These are phyloP conservation scores for Parazoanthus atlanticus DNA, from an alignment of 92 coral and sea anemone genomes.

Conservation along the genomic window DNA sequence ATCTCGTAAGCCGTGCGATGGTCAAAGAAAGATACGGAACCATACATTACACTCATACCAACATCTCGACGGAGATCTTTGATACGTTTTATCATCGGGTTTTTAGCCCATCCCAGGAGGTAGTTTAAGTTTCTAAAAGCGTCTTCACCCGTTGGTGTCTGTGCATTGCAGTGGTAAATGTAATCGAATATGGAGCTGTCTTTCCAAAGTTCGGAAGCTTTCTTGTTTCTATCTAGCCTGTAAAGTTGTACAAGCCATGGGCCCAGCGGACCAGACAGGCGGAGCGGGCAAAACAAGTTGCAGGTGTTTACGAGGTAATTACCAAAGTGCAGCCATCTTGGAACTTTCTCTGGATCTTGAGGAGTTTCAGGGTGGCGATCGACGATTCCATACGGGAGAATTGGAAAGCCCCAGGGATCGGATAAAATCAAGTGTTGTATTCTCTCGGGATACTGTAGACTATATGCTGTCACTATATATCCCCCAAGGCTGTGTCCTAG, in stretches of 20 bases:
- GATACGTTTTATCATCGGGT: conserved; percentile 89
- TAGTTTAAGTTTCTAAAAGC: conserved; percentile 89
- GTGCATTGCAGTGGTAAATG: conserved; percentile 91
- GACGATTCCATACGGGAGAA: conserved; percentile 84
- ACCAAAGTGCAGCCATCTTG: conserved; percentile 78
- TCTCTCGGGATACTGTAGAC: conserved; percentile 80
- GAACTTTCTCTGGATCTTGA: conserved; percentile 64
- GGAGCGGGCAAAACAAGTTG: conserved; percentile 71
- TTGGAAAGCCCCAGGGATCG: conserved; percentile 99
- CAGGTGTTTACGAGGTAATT: conserved; percentile 73
- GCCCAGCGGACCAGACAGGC: conserved; percentile 79
- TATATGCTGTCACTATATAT: conserved; percentile 84
- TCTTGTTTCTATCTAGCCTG: conserved; percentile 72
- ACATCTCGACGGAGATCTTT: conserved; percentile 65
- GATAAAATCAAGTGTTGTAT: conserved; percentile 80
- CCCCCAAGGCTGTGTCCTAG: conserved; percentile 98
- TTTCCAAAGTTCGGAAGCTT: conserved; percentile 80
- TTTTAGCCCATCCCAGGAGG: conserved; percentile 85
- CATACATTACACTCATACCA: conserved; percentile 83
- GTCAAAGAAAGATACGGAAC: conserved; percentile 85
- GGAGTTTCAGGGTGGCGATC: conserved; percentile 86
- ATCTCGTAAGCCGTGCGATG: conserved; percentile 98
- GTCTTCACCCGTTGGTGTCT: conserved; percentile 87
- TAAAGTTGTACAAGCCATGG: conserved; percentile 77
- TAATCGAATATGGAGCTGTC: conserved; percentile 74